Percentiles rank a stretch among this genome's conserved stretches.
Evolutionary conservation across 2,113 vertebrate genomes (phyloP).

Genomic region (Cyprinus carpio): DNA sequence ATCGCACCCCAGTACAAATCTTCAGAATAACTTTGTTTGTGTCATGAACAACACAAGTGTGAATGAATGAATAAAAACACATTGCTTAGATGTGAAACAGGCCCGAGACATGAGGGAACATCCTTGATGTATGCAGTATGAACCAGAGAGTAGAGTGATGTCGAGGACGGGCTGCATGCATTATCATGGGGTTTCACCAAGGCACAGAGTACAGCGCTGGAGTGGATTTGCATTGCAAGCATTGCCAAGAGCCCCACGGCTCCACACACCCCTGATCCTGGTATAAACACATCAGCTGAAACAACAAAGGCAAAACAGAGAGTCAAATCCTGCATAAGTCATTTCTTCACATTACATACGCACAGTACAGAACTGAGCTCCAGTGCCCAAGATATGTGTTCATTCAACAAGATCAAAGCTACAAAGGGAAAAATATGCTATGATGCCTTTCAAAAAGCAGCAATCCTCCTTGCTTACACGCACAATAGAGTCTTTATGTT

Average conservation of each 20-base stretch:
- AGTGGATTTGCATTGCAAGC: constrained; percentile 73
- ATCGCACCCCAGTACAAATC: no score
- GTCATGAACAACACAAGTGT: background rate
- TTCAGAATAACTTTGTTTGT: no score
- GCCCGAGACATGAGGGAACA: background rate
- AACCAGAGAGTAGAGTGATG: constrained; percentile 59
- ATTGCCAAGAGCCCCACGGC: constrained; percentile 62
- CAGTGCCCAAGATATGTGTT: constrained; percentile 60
- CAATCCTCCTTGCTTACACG: constrained; percentile 34
- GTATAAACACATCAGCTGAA: constrained; percentile 56
- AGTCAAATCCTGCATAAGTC: constrained; percentile 64
- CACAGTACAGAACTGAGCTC: constrained; percentile 66
- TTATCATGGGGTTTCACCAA: constrained; percentile 75
- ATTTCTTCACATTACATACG: constrained; percentile 55
- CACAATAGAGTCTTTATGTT: constrained; percentile 37
- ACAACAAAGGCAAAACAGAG: constrained; percentile 58
- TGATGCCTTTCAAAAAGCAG: constrained; percentile 27
- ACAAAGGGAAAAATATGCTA: constrained; percentile 31
- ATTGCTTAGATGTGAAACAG: background rate
- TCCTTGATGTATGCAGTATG: constrained; percentile 54
- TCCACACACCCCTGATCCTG: constrained; percentile 60
- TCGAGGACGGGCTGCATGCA: constrained; percentile 68
- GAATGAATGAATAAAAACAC: background rate
- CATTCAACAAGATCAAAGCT: constrained; percentile 56
- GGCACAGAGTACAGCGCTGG: constrained; percentile 74